Evolutionary conservation across 2,797 vertebrate genomes (phyloP).

Genomic region (Acipenser ruthenus): DNA sequence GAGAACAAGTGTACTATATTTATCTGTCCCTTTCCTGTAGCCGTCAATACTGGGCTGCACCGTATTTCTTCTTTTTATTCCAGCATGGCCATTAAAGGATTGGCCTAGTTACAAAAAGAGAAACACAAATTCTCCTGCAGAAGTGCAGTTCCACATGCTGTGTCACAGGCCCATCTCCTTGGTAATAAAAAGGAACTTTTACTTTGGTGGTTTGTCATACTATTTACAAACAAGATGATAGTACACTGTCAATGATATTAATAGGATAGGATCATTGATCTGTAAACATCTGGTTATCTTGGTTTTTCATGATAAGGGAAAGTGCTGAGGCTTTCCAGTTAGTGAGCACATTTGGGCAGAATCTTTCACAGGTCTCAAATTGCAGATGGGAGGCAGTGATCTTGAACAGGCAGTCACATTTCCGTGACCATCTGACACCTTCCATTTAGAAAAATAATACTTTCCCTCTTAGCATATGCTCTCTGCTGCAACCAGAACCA

Average conservation of each 20-base stretch:
- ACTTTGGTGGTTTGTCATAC: conserved; percentile 56
- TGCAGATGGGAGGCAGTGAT: conserved; percentile 99
- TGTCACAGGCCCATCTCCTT: conserved; percentile 12
- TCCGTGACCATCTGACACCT: conserved; percentile 99
- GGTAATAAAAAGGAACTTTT: conserved; percentile 42
- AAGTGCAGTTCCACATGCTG: conserved; percentile 15
- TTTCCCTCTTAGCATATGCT: conserved; percentile 99
- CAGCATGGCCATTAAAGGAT: too few species aligned
- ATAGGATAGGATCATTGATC: conserved; percentile 99
- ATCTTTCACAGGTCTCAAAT: conserved; percentile 99
- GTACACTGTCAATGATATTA: conserved; percentile 91
- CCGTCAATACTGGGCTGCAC: too few species aligned
- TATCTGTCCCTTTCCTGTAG: too few species aligned
- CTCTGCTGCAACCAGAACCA: conserved; percentile 94
- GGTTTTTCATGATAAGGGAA: conserved; percentile 99
- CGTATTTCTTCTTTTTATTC: too few species aligned
- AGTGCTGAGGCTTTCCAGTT: conserved; percentile 98
- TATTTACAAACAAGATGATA: conserved; percentile 77
- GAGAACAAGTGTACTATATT: too few species aligned
- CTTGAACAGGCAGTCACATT: conserved; percentile 99
- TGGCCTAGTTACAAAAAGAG: too few species aligned
- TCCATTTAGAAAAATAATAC: conserved; percentile 99
- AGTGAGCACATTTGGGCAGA: conserved; percentile 99
- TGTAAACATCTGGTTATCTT: conserved; percentile 99
- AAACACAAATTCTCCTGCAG: background rate